Percentiles rank a stretch among this genome's conserved stretches.
Conservation (phyloP, 2,797 vertebrate species). For the Acanthis flammea region DNA sequence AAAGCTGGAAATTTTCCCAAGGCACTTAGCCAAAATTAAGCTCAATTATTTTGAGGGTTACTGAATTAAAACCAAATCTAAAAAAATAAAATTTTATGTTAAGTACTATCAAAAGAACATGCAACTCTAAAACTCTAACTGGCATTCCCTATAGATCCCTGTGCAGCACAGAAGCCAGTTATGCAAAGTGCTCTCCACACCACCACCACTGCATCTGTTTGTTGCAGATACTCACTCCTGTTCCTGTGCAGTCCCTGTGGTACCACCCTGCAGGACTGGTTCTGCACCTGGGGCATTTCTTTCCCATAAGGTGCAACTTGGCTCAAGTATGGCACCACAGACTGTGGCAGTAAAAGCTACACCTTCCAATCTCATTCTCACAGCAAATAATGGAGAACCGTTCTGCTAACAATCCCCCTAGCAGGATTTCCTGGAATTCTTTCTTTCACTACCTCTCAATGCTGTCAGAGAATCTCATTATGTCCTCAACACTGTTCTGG, state of each 20-base stretch:
- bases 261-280: accelerated
- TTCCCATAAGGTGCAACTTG: neutral
- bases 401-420: neutral
- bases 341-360: neutral
- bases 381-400: accelerated
- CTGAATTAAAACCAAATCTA: neutral
- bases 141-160: neutral
- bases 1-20: neutral
- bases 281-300: neutral
- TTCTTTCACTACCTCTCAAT: neutral
- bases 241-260: neutral
- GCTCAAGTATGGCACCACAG: neutral
- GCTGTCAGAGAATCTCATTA: neutral
- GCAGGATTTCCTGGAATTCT: neutral
- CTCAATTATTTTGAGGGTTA: neutral
- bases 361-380: neutral
- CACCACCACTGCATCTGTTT: neutral
- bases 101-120: neutral
- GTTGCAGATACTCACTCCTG: neutral
- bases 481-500: neutral
- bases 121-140: neutral
- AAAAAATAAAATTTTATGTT: neutral
- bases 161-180: neutral
- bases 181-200: neutral
- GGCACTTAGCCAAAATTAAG: neutral